Base-by-base conservation (phyloP, 2,797 vertebrate genomes). In the Chromis chromis region DNA sequence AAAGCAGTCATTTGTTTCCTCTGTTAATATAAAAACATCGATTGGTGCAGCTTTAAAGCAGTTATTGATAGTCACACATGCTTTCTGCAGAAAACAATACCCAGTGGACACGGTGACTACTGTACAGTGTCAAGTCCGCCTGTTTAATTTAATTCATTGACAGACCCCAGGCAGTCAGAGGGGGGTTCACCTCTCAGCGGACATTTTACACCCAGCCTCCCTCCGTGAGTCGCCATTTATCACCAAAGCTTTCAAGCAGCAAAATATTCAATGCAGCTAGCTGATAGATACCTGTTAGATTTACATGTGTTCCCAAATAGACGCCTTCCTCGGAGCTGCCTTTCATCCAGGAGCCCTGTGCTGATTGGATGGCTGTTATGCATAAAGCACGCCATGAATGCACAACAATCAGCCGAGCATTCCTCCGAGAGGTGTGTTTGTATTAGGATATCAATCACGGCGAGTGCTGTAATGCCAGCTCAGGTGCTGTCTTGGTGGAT, bases 401-500 rank as follows among this genome's bases (percentile, higher is more conserved):
- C 78, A 74, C 82, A 80, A 83, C 83, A 83, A 87, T 85, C 81
- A 73, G 75, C 72, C 54, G 1, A 75, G 71, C 42, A 40, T 63
- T 89, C 87, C 90, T 83, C 64, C 6, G 81, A 88, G 90, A 86
- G 84, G 52, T 58, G 74, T 67, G 76, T 79, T 78, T 81, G 76
- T 89, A 87, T 92, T 86, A 91, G 81, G 89, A 78, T 88, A 91
- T 93, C 90, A 89, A 90, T 93, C 90, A 91, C 74, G 4, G 59
- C n/a, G 17, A 61, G 60, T 13, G 52, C 75, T n/a, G 65, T 5
- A 25, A 62, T 73, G 77, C 68, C 67, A 27, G 67, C 54, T 70
- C 66, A 55, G 17, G 28, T 7, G 40, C 62, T 46, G 78, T 83
- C 83, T 72, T 64, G n/a, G 71, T 49, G 74, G 62, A 78, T 78